These are phyloP conservation scores for Coracias cyanogaster DNA, from an alignment of 2,797 vertebrate species.

Conservation along the genomic window DNA sequence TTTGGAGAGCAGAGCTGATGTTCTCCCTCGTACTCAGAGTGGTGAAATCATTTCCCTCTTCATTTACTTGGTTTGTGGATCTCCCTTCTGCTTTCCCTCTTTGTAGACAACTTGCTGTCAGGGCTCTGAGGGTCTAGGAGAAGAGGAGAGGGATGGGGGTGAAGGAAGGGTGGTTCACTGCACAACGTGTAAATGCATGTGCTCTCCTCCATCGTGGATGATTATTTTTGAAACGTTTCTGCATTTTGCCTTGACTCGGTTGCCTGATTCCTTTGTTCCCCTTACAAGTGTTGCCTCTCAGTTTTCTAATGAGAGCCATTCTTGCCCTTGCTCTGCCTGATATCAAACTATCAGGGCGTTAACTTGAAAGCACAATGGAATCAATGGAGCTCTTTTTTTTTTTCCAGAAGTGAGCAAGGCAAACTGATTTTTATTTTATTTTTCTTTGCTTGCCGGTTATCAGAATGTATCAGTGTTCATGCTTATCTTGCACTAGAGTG, in stretches of 20 bases:
- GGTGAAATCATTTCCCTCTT: background rate
- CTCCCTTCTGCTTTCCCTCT: background rate
- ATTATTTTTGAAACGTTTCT: background rate
- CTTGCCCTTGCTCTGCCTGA: background rate
- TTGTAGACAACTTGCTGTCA: rapidly evolving
- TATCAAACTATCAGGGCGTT: background rate
- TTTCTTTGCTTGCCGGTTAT: background rate
- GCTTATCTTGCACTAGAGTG: background rate
- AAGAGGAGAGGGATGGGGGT: background rate
- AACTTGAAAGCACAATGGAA: background rate
- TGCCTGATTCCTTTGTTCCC: background rate
- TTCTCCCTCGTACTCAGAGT: background rate
- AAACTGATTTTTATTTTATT: background rate
- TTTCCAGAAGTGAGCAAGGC: background rate
- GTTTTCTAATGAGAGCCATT: background rate
- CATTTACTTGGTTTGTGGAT: background rate
- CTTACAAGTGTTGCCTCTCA: background rate
- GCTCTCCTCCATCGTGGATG: rapidly evolving
- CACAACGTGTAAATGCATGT: background rate
- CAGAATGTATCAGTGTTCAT: background rate
- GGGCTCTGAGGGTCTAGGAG: background rate
- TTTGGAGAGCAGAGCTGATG: background rate
- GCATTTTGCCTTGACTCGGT: background rate
- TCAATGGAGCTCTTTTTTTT: background rate
- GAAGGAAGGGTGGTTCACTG: background rate